Evolutionary conservation across 2,797 vertebrate species (phyloP).

Genomic region (Telmatherina bonti): DNA sequence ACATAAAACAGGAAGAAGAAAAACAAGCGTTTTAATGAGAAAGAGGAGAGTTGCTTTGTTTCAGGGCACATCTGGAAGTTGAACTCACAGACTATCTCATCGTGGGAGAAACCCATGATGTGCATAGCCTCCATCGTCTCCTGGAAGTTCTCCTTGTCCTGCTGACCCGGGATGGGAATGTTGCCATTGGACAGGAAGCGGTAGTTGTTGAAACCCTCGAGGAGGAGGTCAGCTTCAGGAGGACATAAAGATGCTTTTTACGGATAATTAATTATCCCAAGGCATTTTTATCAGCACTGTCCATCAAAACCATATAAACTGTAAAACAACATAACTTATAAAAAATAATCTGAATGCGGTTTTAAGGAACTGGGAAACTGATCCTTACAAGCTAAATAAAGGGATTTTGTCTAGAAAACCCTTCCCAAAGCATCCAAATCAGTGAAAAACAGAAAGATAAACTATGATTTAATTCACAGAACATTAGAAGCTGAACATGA

Average conservation of each 20-base stretch:
- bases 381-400: no score
- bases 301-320: no score
- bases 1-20: background rate
- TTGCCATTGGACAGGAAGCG: constrained; percentile 97
- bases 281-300: background rate
- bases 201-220: constrained; percentile 95
- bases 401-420: no score
- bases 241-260: background rate
- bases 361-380: no score
- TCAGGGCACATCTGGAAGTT: constrained; percentile 31
- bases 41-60: background rate
- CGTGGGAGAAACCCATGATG: constrained; percentile 97
- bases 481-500: no score
- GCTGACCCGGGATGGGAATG: constrained; percentile 96
- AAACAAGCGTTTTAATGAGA: background rate
- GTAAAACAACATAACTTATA: no score
- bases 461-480: no score
- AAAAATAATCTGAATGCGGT: no score
- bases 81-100: constrained; percentile 92
- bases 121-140: constrained; percentile 99
- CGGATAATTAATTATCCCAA: no score
- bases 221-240: constrained; percentile 91
- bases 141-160: constrained; percentile 99
- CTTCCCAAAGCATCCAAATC: no score
- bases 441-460: no score